A percentile compares a stretch with the other conserved stretches of the same genome.
phyloP scores from a whole-genome alignment of 1,140 invertebrate species.

The Caerostris extrusa region DNA sequence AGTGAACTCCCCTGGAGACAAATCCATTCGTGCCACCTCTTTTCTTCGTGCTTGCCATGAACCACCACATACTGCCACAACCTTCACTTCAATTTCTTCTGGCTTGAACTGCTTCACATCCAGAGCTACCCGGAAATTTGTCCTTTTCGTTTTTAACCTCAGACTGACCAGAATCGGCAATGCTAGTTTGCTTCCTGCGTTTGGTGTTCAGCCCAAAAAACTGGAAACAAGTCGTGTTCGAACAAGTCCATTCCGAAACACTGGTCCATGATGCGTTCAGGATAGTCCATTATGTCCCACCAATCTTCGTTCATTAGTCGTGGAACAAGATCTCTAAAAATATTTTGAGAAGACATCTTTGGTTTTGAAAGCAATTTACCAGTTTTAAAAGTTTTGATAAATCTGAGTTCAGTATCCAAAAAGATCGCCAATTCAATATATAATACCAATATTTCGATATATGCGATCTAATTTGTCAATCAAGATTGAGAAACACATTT shows the following conservation, averaged over 20 bases:
- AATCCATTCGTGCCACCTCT: neutral
- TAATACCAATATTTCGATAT: too few relatives aligned
- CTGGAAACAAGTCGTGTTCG: neutral
- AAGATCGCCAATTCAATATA: too few relatives aligned
- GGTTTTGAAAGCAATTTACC: too few relatives aligned
- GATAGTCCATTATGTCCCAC: neutral
- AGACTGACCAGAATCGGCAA: neutral
- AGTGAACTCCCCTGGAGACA: neutral
- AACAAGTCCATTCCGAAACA: neutral
- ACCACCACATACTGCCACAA: neutral
- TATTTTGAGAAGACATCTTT: too few relatives aligned
- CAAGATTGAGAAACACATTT: too few relatives aligned
- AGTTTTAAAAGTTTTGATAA: too few relatives aligned
- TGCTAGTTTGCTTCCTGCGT: neutral
- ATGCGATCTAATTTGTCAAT: too few relatives aligned
- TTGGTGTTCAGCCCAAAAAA: neutral
- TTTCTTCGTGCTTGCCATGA: neutral
- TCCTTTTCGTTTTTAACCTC: neutral
- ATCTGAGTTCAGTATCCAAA: too few relatives aligned
- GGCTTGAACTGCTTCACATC: constrained; percentile 4
- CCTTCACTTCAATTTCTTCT: neutral
- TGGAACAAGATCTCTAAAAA: too few relatives aligned
- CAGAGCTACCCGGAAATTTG: neutral
- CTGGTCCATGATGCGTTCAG: neutral
- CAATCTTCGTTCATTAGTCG: neutral